A percentile compares a stretch with the other conserved stretches of the same genome.
Evolutionary conservation across 1,140 invertebrate genomes (phyloP).

Genomic region (Diorhabda elongata): DNA sequence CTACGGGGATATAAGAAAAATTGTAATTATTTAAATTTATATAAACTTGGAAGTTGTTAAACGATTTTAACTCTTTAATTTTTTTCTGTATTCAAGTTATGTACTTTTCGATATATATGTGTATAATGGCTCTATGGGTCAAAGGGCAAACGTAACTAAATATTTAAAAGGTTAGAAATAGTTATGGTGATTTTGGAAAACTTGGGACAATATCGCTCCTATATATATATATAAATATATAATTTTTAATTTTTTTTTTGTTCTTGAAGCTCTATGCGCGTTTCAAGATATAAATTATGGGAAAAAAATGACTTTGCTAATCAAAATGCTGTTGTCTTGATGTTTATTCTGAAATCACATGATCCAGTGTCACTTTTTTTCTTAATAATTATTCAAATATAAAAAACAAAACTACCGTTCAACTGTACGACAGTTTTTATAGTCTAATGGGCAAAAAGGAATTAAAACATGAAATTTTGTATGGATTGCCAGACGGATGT

Average conservation of each 20-base stretch:
- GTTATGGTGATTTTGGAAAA: slow-evolving; percentile 38
- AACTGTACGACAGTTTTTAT: slow-evolving; percentile 33
- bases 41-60: too few species aligned
- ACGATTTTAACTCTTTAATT: too few species aligned
- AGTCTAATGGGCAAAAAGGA: slow-evolving; percentile 20
- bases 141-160: slow-evolving; percentile 39
- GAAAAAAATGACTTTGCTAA: slow-evolving; percentile 18
- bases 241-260: too few species aligned
- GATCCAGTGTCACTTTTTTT: slow-evolving; percentile 31
- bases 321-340: slow-evolving; percentile 34
- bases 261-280: too few species aligned
- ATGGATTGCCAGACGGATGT: slow-evolving; percentile 25
- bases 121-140: slow-evolving; percentile 45
- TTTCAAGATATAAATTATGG: not conserved
- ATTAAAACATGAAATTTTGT: slow-evolving; percentile 17
- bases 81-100: slow-evolving; percentile 25
- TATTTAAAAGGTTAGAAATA: slow-evolving; percentile 32
- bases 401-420: slow-evolving; percentile 37
- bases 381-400: slow-evolving; percentile 27
- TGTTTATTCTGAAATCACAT: slow-evolving; percentile 38
- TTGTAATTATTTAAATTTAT: too few species aligned
- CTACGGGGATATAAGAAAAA: too few species aligned
- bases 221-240: slow-evolving; percentile 4
- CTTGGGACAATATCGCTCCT: slow-evolving; percentile 33
- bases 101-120: slow-evolving; percentile 38